phyloP scores from a whole-genome alignment of 2,797 vertebrate genomes.

The Coreius guichenoti region DNA sequence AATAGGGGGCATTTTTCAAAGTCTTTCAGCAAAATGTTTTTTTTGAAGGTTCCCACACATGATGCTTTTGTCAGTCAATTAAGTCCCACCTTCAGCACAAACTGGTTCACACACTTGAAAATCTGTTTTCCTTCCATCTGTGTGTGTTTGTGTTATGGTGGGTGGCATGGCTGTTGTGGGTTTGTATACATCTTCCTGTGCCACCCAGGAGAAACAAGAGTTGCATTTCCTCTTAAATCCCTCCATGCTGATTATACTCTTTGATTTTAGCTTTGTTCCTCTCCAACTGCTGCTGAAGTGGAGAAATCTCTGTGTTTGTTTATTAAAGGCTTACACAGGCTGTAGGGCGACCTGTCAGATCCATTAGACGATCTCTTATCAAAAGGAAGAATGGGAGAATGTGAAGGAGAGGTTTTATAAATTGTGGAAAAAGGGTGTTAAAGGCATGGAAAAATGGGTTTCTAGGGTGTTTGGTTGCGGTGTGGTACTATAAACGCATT shows the following conservation, averaged over 20 bases:
- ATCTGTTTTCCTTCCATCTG: constrained; percentile 28
- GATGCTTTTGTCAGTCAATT: background rate
- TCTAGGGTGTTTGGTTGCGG: constrained; percentile 9
- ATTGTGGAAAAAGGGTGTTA: constrained; percentile 15
- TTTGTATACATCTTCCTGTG: constrained; percentile 47
- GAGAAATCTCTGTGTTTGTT: constrained; percentile 47
- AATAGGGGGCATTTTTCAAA: background rate
- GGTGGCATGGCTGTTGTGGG: constrained; percentile 52
- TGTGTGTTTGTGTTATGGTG: constrained; percentile 45
- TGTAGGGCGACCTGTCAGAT: constrained; percentile 42
- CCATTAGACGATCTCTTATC: constrained; percentile 47
- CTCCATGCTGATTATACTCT: constrained; percentile 53
- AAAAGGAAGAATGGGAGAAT: constrained; percentile 22
- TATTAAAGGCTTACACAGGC: constrained; percentile 50
- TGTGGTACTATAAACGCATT: constrained; percentile 24
- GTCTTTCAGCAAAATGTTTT: background rate
- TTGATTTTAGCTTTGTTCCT: constrained; percentile 57
- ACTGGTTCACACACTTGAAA: background rate
- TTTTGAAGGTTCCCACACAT: too few species aligned
- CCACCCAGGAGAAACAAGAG: constrained; percentile 51
- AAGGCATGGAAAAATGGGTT: background rate
- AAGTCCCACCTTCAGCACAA: background rate
- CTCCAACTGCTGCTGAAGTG: constrained; percentile 24
- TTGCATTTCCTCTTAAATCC: constrained; percentile 45
- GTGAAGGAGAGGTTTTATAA: constrained; percentile 29